These are phyloP conservation scores for Psilopsiagon aymara DNA, from an alignment of 2,113 vertebrate genomes.

Conservation along the genomic window DNA sequence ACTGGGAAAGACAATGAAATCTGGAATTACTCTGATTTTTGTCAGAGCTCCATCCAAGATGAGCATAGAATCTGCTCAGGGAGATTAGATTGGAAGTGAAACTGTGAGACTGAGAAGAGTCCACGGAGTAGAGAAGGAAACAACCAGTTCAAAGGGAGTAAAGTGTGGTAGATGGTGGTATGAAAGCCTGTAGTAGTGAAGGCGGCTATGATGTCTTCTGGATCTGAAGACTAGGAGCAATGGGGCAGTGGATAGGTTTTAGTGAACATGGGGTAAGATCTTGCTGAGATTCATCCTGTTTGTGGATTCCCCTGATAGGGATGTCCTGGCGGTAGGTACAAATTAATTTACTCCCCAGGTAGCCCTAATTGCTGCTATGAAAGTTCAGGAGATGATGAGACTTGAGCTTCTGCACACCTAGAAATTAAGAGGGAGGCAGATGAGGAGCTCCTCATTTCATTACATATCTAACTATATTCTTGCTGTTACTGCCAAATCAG, in stretches of 20 bases:
- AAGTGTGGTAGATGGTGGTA: background rate
- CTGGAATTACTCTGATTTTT: background rate
- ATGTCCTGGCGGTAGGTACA: background rate
- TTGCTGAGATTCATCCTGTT: background rate
- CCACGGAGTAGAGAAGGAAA: background rate
- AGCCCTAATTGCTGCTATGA: background rate
- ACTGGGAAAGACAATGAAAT: background rate
- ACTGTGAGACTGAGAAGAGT: background rate
- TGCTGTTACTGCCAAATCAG: background rate
- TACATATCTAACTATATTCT: background rate
- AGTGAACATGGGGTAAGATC: fast-evolving
- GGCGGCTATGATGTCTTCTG: background rate
- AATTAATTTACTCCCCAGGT: background rate
- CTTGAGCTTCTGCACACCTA: background rate
- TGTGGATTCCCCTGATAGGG: background rate
- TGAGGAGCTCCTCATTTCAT: background rate
- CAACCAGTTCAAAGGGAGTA: background rate
- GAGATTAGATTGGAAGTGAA: background rate
- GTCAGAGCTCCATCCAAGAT: background rate
- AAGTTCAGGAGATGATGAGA: background rate
- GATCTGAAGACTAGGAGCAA: background rate
- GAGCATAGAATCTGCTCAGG: background rate
- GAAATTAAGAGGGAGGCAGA: background rate
- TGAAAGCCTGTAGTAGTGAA: background rate
- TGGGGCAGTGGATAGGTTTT: fast-evolving